A percentile compares a stretch with the other conserved stretches of the same genome.
Conservation (phyloP, 1,140 invertebrate genomes). For the Drosophila grimshawi region DNA sequence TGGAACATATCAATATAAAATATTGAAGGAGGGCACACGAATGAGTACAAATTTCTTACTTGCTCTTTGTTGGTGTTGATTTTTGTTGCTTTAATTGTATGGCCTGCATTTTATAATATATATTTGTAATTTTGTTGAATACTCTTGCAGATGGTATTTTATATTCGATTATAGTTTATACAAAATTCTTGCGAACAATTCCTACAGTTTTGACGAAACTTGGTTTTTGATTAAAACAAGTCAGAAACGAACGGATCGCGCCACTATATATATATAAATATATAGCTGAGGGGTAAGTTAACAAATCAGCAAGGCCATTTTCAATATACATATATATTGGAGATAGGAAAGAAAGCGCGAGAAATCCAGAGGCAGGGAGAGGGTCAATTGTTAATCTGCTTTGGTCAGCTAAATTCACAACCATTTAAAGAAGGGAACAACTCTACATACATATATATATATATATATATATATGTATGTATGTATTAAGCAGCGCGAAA, state of each 20-base stretch:
- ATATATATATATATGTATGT: constrained; percentile 19
- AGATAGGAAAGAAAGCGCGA: not conserved
- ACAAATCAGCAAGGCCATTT: not conserved
- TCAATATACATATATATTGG: too few species aligned
- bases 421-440: constrained; percentile 57
- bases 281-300: too few species aligned
- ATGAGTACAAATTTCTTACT: constrained; percentile 42
- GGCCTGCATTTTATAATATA: not conserved
- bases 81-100: constrained; percentile 4
- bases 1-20: constrained; percentile 49
- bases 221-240: not conserved
- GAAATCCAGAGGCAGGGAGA: not conserved
- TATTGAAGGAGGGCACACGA: constrained; percentile 64
- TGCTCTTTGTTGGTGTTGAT: not conserved
- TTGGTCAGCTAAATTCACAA: constrained; percentile 55
- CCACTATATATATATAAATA: too few species aligned
- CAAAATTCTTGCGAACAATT: not conserved
- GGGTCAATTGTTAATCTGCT: constrained; percentile 6
- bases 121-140: not conserved
- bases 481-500: constrained; percentile 15
- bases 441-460: constrained; percentile 4
- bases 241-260: not conserved
- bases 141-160: not conserved
- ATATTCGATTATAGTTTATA: not conserved
- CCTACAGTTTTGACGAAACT: not conserved